phyloP scores from a whole-genome alignment of 2,113 vertebrate species.

The Nyctibius bracteatus region DNA sequence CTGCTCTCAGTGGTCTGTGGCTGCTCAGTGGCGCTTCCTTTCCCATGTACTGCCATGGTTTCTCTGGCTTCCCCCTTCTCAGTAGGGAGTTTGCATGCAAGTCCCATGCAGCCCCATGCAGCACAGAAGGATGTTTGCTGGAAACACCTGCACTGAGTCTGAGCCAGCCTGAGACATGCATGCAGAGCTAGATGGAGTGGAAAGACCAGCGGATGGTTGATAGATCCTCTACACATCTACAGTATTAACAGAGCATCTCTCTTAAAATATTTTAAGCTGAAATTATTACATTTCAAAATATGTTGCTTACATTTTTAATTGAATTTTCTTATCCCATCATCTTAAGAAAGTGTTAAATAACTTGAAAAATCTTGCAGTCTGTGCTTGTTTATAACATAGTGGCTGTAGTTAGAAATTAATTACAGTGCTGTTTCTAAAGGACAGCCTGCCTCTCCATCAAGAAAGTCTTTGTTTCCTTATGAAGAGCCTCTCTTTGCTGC shows the following conservation, averaged over 20 bases:
- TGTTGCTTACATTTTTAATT: background rate
- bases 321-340: background rate
- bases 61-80: background rate
- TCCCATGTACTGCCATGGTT: background rate
- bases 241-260: background rate
- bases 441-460: background rate
- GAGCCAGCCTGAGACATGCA: background rate
- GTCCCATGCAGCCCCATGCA: background rate
- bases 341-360: background rate
- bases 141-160: background rate
- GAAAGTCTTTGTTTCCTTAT: background rate
- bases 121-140: background rate
- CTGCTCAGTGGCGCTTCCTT: background rate
- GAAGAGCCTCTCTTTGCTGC: background rate
- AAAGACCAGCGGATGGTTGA: background rate
- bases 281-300: background rate
- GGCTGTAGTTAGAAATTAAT: background rate
- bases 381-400: background rate
- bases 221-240: background rate
- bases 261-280: background rate
- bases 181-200: background rate
- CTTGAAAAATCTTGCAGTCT: background rate
- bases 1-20: background rate
- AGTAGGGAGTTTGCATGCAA: background rate
- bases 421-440: background rate